Evolutionary conservation across 2,113 vertebrate genomes (phyloP), one percentile per base, ranked within the genome.

Genomic region (Gadus chalcogrammus): DNA sequence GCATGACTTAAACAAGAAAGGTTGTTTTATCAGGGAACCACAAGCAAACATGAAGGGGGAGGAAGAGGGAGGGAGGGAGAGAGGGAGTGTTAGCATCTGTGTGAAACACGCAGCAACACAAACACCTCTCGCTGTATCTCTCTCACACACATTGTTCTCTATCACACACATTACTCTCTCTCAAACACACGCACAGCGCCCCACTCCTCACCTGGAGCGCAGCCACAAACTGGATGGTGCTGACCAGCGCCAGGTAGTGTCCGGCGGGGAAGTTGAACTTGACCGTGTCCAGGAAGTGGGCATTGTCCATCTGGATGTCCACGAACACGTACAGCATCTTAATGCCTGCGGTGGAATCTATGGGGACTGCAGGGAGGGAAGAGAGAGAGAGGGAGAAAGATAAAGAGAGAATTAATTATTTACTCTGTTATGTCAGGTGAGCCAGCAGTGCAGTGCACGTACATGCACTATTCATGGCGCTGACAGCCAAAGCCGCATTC

Each of bases 171-270:
- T 24, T 35, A 13, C 61, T 15, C 61, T 17, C 9, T 42, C 48
- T 35, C 28, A 59, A 31, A 55, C 53, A 42, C 48, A 65, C 22
- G 12, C 22, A 52, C 35, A 61, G 2, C 59, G 71, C 68, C 0
- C n/a, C 4, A 64, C 31, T 69, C 61, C 56, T 92, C 83, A 99
- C 97, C 96, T 99, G 97, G 77, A 99, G 73, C 0, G 96, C 93
- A 7, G 97, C 93, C 73, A 98, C 96, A 1, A 99, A 99, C 92
- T 99, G 97, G 90, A 99, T 94, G 68, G 97, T 99, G 94, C 97
- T 98, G 90, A 99, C 96, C 0, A 99, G 92, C 3, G 95, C 95
- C 72, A 99, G 88, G 2, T 91, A 87, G 31, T 90, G 87, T 78
- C 92, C 94, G 0, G 76, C 74, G 4, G 88, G 2, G 22, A 98